Percentiles rank a stretch among this genome's conserved stretches.
These are phyloP conservation scores for Cynoglossus semilaevis DNA, from an alignment of 2,113 vertebrate species.

Conservation along the genomic window DNA sequence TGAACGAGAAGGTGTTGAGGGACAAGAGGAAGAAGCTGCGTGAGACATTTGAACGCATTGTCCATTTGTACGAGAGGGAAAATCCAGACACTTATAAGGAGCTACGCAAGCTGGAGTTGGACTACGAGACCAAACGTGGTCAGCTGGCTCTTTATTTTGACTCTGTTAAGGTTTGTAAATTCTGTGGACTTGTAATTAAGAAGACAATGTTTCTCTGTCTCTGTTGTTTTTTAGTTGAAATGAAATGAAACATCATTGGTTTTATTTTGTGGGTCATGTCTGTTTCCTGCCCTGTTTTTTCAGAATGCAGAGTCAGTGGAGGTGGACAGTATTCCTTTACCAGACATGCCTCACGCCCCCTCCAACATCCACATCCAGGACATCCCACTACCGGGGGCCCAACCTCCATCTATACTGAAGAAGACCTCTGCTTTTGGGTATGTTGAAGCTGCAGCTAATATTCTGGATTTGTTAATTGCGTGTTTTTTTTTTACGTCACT, in stretches of 20 bases:
- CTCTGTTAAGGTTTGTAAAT: slow-evolving; percentile 88
- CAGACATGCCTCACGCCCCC: slow-evolving; percentile 97
- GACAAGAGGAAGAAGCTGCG: slow-evolving; percentile 97
- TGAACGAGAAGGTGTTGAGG: slow-evolving; percentile 96
- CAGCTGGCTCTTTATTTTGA: slow-evolving; percentile 97
- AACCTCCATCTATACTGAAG: slow-evolving; percentile 97
- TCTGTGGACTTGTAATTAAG: background rate
- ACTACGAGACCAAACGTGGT: slow-evolving; percentile 95
- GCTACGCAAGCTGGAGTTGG: slow-evolving; percentile 89
- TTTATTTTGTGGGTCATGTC: background rate
- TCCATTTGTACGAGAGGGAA: slow-evolving; percentile 93
- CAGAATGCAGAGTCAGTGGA: slow-evolving; percentile 98
- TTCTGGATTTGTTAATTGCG: background rate
- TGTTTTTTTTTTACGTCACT: background rate
- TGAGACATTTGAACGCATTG: slow-evolving; percentile 95
- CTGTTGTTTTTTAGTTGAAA: too few relatives aligned
- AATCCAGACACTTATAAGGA: slow-evolving; percentile 97
- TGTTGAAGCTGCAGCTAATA: slow-evolving; percentile 11
- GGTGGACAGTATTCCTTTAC: slow-evolving; percentile 96
- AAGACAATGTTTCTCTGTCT: background rate
- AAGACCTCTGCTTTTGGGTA: slow-evolving; percentile 91
- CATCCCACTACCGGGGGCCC: slow-evolving; percentile 95
- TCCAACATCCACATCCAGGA: slow-evolving; percentile 98
- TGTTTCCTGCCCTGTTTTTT: slow-evolving; percentile 6
- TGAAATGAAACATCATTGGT: too few relatives aligned